These are phyloP conservation scores for Sarotherodon lohbergeri DNA, from an alignment of 2,113 vertebrate species.

Conservation along the genomic window DNA sequence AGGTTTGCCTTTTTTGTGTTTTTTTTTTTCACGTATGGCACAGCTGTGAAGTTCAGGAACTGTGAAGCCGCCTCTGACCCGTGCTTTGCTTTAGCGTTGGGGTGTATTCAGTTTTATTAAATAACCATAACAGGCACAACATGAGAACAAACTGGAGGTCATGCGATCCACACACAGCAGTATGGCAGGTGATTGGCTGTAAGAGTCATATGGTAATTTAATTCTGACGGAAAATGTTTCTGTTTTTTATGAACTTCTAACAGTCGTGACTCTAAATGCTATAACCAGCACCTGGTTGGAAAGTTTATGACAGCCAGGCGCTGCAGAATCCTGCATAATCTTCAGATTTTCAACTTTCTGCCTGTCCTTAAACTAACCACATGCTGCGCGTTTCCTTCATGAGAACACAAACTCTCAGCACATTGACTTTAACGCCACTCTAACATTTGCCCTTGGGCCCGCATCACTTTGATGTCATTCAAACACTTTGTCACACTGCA, in stretches of 20 bases:
- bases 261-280: neutral
- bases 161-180: neutral
- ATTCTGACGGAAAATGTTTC: neutral
- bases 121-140: neutral
- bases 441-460: neutral
- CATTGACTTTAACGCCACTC: neutral
- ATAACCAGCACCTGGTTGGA: neutral
- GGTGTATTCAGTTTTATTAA: neutral
- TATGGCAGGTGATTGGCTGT: neutral
- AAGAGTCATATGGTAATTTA: neutral
- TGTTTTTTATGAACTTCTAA: neutral
- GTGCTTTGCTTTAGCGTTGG: neutral
- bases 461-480: neutral
- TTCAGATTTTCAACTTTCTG: neutral
- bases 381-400: neutral
- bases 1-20: neutral
- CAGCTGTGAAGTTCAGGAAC: neutral
- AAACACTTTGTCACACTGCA: neutral
- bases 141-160: neutral
- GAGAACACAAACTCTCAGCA: neutral
- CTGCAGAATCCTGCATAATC: neutral
- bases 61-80: neutral
- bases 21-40: neutral
- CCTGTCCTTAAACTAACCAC: neutral
- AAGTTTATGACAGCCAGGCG: neutral